phyloP scores from a whole-genome alignment of 2,113 vertebrate species.

The Agapornis roseicollis region DNA sequence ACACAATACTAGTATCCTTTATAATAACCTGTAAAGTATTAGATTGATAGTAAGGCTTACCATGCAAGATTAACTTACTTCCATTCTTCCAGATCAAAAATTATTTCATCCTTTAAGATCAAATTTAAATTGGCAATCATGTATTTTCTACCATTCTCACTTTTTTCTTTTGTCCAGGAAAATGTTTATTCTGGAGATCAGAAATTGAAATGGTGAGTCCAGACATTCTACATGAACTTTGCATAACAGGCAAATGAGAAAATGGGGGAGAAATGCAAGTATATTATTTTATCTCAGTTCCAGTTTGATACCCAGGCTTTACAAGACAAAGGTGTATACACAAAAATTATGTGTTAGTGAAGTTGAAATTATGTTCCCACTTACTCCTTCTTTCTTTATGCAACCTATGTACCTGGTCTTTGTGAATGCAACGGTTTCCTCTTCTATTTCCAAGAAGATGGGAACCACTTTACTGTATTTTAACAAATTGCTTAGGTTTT shows the following conservation, averaged over 20 bases:
- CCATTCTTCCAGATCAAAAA: background rate
- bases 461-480: background rate
- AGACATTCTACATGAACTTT: background rate
- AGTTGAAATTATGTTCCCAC: background rate
- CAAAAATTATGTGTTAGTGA: background rate
- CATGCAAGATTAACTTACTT: background rate
- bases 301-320: background rate
- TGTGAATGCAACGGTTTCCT: background rate
- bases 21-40: constrained; percentile 88
- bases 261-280: background rate
- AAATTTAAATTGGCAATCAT: background rate
- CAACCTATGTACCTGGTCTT: background rate
- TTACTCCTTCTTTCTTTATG: background rate
- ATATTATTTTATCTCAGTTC: background rate
- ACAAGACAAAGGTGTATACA: background rate
- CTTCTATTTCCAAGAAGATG: background rate
- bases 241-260: background rate
- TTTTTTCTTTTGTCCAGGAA: background rate
- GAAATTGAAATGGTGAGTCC: background rate
- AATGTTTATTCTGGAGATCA: background rate
- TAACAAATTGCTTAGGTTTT: background rate
- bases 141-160: background rate
- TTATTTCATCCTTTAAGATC: background rate
- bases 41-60: background rate
- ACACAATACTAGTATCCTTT: constrained; percentile 93